Conservation (phyloP, 1,140 invertebrate species). For the Drosophila trapezifrons region DNA sequence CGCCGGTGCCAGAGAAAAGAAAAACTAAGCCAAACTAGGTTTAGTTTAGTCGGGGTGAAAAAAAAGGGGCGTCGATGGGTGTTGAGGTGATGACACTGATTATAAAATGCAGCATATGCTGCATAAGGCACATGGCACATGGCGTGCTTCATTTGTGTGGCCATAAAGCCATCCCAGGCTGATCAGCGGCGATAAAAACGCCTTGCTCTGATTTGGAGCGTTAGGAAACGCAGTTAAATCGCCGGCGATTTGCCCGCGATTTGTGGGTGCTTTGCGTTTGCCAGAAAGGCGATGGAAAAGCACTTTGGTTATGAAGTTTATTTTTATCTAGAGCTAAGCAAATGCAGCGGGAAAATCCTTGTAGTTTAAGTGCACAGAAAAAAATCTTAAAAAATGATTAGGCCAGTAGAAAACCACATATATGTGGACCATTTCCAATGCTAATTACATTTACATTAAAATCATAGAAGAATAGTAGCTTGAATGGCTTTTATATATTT, state of each 20-base stretch:
- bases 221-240: conserved; percentile 35
- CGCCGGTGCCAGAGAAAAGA: conserved; percentile 34
- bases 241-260: conserved; percentile 29
- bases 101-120: conserved; percentile 60
- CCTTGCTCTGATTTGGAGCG: conserved; percentile 24
- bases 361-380: background rate
- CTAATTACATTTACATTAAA: background rate
- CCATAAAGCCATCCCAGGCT: conserved; percentile 41
- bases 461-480: fast-evolving
- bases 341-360: background rate
- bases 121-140: conserved; percentile 15
- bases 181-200: conserved; percentile 39
- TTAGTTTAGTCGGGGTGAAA: conserved; percentile 10
- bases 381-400: too few relatives aligned
- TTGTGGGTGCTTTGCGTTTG: conserved; percentile 28
- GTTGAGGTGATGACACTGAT: conserved; percentile 77
- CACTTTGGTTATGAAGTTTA: conserved; percentile 20
- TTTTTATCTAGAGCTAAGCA: conserved; percentile 11
- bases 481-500: background rate
- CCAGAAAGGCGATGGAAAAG: conserved; percentile 7
- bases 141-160: background rate
- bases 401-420: too few relatives aligned
- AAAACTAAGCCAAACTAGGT: conserved; percentile 24
- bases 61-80: conserved; percentile 45
- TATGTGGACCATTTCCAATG: too few relatives aligned